Percentiles rank a stretch among this genome's conserved stretches.
Conservation (phyloP, 2,888 invertebrate species). For the Sialis fuliginosa region DNA sequence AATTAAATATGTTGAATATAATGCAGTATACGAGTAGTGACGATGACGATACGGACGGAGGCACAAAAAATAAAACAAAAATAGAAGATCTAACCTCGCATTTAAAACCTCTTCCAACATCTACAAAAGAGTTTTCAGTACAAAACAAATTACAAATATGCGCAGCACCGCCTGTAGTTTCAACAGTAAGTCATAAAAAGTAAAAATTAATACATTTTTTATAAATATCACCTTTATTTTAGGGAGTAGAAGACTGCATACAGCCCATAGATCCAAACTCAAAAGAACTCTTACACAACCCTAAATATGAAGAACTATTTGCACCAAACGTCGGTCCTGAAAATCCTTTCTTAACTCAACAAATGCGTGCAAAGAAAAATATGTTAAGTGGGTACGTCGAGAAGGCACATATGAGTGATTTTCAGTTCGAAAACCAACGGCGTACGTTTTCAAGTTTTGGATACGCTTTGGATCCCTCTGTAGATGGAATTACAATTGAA, state of each 20-base stretch:
- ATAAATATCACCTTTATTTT: conserved; percentile 13
- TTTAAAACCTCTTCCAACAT: conserved; percentile 35
- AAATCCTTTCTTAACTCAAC: conserved; percentile 84
- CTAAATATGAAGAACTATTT: conserved; percentile 87
- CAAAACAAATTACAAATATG: conserved; percentile 50
- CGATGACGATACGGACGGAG: conserved; percentile 36
- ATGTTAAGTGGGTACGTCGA: conserved; percentile 90
- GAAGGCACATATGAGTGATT: conserved; percentile 86
- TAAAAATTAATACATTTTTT: conserved; percentile 3
- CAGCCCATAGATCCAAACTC: conserved; percentile 58
- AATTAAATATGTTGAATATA: conserved; percentile 43
- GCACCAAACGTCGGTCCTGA: conserved; percentile 82
- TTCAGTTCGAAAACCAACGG: conserved; percentile 93
- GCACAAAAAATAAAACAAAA: conserved; percentile 17
- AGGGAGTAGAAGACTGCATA: conserved; percentile 55
- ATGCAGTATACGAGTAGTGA: conserved; percentile 59
- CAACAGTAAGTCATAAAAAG: conserved; percentile 35
- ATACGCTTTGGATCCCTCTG: conserved; percentile 87
- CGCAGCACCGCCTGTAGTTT: conserved; percentile 69
- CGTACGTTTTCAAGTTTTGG: conserved; percentile 89
- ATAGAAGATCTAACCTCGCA: conserved; percentile 29
- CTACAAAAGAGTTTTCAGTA: conserved; percentile 31
- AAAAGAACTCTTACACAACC: conserved; percentile 77
- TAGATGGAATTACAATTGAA: conserved; percentile 34
- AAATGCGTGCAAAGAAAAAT: conserved; percentile 75